A percentile compares a stretch with the other conserved stretches of the same genome.
Evolutionary conservation across 1,140 invertebrate genomes (phyloP).

Genomic region (Vanessa tameamea): DNA sequence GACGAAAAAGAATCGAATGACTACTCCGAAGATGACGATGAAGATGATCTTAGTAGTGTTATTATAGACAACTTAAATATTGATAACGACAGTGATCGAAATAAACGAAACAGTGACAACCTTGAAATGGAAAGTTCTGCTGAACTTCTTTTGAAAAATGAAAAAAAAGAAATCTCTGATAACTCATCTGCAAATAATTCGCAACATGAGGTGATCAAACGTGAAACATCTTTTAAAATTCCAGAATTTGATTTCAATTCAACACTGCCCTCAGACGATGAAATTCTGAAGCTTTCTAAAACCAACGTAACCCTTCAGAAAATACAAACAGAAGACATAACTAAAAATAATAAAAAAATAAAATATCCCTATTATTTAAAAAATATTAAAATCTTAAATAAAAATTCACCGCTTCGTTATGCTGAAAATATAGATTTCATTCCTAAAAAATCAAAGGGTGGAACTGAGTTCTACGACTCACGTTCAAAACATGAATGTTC

Average conservation of each 20-base stretch:
- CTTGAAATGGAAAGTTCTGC: background rate
- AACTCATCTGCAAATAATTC: conserved; percentile 11
- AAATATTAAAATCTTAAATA: conserved; percentile 60
- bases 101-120: conserved; percentile 26
- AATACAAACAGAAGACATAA: conserved; percentile 36
- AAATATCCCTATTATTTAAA: conserved; percentile 82
- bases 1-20: conserved; percentile 61
- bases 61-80: conserved; percentile 33
- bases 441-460: conserved; percentile 80
- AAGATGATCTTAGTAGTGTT: conserved; percentile 35
- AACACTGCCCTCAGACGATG: conserved; percentile 46
- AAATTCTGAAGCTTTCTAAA: conserved; percentile 48
- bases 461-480: conserved; percentile 83
- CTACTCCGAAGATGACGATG: conserved; percentile 59
- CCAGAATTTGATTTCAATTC: conserved; percentile 59
- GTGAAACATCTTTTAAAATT: conserved; percentile 51
- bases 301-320: conserved; percentile 37
- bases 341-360: conserved; percentile 27
- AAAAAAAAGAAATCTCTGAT: conserved; percentile 4
- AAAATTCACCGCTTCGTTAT: conserved; percentile 82
- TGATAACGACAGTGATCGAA: conserved; percentile 35
- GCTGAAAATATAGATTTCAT: conserved; percentile 81
- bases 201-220: conserved; percentile 58
- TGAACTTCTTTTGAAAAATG: background rate
- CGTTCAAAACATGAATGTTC: conserved; percentile 72